A percentile compares a stretch with the other conserved stretches of the same genome.
Evolutionary conservation across 1,140 invertebrate species (phyloP).

Genomic region (Ceratoteleas bidentatus): DNA sequence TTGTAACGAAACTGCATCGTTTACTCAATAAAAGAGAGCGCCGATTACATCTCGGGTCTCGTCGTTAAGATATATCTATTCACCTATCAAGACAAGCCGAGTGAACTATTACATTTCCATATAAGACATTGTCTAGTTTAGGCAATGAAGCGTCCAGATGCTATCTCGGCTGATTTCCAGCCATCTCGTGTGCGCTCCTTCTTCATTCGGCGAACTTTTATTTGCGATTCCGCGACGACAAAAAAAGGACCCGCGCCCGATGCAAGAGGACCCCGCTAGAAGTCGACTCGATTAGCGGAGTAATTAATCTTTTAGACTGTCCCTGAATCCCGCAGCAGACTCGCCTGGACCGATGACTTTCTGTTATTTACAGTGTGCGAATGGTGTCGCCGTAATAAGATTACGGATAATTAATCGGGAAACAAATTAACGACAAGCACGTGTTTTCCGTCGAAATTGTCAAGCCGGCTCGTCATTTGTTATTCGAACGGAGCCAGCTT

Average conservation of each 20-base stretch:
- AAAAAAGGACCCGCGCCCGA: slow-evolving; percentile 4
- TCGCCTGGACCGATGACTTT: slow-evolving; percentile 47
- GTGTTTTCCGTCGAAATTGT: slow-evolving; percentile 37
- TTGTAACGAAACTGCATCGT: slow-evolving; percentile 28
- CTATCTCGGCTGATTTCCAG: slow-evolving; percentile 31
- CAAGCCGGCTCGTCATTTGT: slow-evolving; percentile 25
- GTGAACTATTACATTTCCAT: slow-evolving; percentile 56
- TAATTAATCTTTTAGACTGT: slow-evolving; percentile 58
- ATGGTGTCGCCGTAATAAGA: slow-evolving; percentile 57
- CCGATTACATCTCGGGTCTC: slow-evolving; percentile 29
- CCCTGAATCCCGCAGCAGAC: slow-evolving; percentile 31
- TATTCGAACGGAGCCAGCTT: slow-evolving; percentile 44
- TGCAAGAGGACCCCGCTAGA: background rate
- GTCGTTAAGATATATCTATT: slow-evolving; percentile 53
- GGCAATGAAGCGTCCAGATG: slow-evolving; percentile 38
- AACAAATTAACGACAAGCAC: slow-evolving; percentile 54
- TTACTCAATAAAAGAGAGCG: slow-evolving; percentile 33
- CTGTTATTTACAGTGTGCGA: slow-evolving; percentile 39
- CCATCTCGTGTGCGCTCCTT: slow-evolving; percentile 5
- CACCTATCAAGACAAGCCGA: slow-evolving; percentile 38
- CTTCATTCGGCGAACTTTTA: slow-evolving; percentile 37
- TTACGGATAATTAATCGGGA: slow-evolving; percentile 51
- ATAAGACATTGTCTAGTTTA: slow-evolving; percentile 48
- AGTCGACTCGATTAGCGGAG: slow-evolving; percentile 45
- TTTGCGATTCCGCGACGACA: slow-evolving; percentile 1